Conservation (phyloP, 2,113 vertebrate genomes). For the Urocolius indicus region DNA sequence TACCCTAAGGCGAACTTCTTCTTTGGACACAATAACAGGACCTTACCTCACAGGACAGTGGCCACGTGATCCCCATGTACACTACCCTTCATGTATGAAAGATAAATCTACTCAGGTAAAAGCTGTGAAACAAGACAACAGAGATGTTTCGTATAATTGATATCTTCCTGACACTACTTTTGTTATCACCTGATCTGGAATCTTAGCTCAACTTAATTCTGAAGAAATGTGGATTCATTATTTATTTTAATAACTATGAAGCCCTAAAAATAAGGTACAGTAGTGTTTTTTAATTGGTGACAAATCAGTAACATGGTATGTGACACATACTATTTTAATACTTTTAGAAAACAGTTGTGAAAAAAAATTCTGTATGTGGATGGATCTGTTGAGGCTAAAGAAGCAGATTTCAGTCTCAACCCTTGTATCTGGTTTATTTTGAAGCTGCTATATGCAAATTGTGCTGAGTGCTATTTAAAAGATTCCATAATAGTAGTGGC, state of each 20-base stretch:
- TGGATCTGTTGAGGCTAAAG: not conserved
- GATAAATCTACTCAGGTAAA: conserved; percentile 98
- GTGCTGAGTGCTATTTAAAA: not conserved
- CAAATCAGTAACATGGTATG: not conserved
- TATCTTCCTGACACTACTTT: not conserved
- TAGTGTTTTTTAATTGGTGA: not conserved
- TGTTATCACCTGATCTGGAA: not conserved
- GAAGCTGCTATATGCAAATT: not conserved
- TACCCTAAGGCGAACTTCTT: conserved; percentile 91
- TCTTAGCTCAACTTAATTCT: not conserved
- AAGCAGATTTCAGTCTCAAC: not conserved
- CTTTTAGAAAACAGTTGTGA: not conserved
- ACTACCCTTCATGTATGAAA: conserved; percentile 94
- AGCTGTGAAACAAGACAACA: conserved; percentile 5
- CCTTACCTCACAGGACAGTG: conserved; percentile 98
- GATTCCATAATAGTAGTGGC: not conserved
- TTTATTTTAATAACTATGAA: not conserved
- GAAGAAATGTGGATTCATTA: not conserved
- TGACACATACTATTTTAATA: not conserved
- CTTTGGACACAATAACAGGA: conserved; percentile 94
- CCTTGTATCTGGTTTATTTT: not conserved
- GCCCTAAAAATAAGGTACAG: not conserved
- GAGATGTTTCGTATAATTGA: not conserved
- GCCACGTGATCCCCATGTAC: conserved; percentile 91
- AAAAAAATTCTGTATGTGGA: not conserved